A percentile compares a stretch with the other conserved stretches of the same genome.
phyloP scores from a whole-genome alignment of 2,113 vertebrate species.

The Pollachius pollachius region DNA sequence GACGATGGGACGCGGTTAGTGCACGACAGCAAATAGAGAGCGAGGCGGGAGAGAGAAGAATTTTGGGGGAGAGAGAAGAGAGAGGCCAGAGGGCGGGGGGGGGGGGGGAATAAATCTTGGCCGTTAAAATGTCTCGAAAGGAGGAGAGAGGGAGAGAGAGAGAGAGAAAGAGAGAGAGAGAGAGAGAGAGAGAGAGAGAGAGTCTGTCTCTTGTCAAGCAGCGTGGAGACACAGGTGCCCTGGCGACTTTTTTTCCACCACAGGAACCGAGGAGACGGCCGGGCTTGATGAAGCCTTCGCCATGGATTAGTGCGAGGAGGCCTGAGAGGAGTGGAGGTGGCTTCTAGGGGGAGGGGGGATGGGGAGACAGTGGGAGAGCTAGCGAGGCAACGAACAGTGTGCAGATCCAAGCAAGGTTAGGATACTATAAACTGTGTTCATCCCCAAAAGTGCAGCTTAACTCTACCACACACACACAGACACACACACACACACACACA shows the following conservation, averaged over 20 bases:
- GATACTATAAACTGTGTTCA: too few species aligned
- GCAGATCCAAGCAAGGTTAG: too few species aligned
- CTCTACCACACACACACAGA: too few species aligned
- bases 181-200: not conserved
- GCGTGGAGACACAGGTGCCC: conserved; percentile 44
- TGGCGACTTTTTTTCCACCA: conserved; percentile 27
- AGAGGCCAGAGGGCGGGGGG: conserved; percentile 3
- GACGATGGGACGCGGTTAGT: not conserved
- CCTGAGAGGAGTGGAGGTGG: conserved; percentile 4
- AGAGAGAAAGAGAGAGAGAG: too few species aligned
- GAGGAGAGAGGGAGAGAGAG: too few species aligned
- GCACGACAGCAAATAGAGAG: conserved; percentile 2
- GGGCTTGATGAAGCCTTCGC: conserved; percentile 35
- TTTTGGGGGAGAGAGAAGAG: not conserved
- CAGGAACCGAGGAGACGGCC: conserved; percentile 31
- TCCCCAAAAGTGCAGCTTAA: too few species aligned
- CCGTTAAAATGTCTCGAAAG: not conserved
- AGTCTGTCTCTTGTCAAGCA: conserved; percentile 49
- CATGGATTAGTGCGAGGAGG: conserved; percentile 46
- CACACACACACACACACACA: too few species aligned
- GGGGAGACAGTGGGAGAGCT: not conserved
- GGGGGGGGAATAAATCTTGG: conserved; percentile 15
- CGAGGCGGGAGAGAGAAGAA: not conserved
- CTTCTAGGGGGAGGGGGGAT: not conserved
- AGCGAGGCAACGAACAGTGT: not conserved